Evolutionary conservation across 1,140 invertebrate species (phyloP), one percentile per base, ranked within the genome.

Genomic region (Cepaea nemoralis): DNA sequence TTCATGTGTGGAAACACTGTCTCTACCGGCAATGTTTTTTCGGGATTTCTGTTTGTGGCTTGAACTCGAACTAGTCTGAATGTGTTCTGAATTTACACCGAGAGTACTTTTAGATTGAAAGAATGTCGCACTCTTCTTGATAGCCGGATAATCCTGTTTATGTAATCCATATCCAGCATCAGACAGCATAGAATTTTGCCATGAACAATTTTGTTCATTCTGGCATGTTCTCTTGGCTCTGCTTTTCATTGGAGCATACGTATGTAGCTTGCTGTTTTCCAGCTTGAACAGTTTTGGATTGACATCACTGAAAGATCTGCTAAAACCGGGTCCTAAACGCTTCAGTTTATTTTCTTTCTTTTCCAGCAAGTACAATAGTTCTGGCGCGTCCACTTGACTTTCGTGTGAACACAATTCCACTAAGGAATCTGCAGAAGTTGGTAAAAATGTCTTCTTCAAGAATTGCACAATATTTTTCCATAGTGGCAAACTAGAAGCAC

Each of bases 381-480:
- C 59, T 63, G 59, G 59, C 6, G 59, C 59, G 22, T 63, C 59
- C 16, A 63, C 59, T 5, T 63, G 59, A 63, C 59, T 63, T 63
- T 31, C 59, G 27, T 19, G 59, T 31, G 16, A 22, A 27, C n/a
- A 31, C 10, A 31, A 31, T 5, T 63, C 59, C 22, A 5, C 3
- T 63, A 27, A 31, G 0, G 59, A 63, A 63, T 63, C 59, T 31
- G 10, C 27, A 1, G 59, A 63, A 19, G 59, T 27, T 63, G 59
- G 27, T 31, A 27, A 63, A 63, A 31, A 63, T 6, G 59, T 27
- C 5, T n/a, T 14, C 16, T 63, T 63, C 5, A 63, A 63, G 10
- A 63, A 10, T 6, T 63, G 59, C n/a, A 63, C 27, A 5, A 63
- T 63, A 16, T 27, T 63, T 31, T 63, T 63, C 59, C 59, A 63